phyloP scores from a whole-genome alignment of 2,888 invertebrate genomes.

The Melanostoma mellinum region DNA sequence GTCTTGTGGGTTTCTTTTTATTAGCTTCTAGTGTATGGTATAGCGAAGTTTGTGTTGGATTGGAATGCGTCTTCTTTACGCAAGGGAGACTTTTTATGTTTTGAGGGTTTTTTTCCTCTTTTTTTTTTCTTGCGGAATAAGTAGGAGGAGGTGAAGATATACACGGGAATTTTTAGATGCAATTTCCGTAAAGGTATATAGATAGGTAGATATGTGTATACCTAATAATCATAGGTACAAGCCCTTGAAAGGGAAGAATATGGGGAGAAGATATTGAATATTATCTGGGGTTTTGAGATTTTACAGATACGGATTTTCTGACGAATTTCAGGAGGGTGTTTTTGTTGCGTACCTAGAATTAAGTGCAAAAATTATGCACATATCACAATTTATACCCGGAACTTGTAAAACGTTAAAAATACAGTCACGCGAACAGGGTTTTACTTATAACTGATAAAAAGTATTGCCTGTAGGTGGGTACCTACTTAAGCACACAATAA shows the following conservation, averaged over 20 bases:
- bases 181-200: constrained; percentile 16
- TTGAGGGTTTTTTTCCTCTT: constrained; percentile 20
- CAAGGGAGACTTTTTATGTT: constrained; percentile 16
- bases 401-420: no score
- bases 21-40: constrained; percentile 7
- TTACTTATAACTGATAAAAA: no score
- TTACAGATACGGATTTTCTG: no score
- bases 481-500: no score
- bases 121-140: constrained; percentile 9
- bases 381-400: no score
- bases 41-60: constrained; percentile 39
- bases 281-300: no score
- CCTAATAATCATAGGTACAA: no score
- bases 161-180: constrained; percentile 15
- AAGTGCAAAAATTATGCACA: no score
- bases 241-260: not conserved
- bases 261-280: not conserved
- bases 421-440: no score
- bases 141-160: constrained; percentile 25
- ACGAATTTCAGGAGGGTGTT: no score
- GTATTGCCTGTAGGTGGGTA: no score
- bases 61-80: constrained; percentile 53
- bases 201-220: constrained; percentile 1
- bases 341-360: no score
- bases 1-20: constrained; percentile 27